phyloP scores from a whole-genome alignment of 2,113 vertebrate species.

The Leptosomus discolor region DNA sequence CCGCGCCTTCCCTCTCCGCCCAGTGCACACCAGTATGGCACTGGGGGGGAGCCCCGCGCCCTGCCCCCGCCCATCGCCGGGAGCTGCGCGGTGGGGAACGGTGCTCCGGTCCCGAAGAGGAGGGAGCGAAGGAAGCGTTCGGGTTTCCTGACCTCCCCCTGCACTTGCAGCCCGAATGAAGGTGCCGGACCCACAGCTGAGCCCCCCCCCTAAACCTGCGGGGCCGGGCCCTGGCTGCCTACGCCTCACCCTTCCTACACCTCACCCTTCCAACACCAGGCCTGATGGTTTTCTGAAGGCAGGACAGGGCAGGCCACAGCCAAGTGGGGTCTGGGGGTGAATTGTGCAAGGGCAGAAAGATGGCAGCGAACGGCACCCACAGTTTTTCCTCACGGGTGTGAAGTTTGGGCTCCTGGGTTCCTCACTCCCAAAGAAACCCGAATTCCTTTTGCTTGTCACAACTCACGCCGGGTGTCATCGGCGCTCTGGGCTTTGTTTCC shows the following conservation, averaged over 20 bases:
- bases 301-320: neutral
- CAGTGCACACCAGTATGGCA: accelerated
- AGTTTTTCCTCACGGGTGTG: neutral
- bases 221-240: neutral
- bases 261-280: no score
- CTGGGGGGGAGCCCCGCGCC: accelerated
- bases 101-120: neutral
- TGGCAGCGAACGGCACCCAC: accelerated
- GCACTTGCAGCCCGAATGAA: neutral
- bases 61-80: accelerated
- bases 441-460: neutral
- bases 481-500: neutral
- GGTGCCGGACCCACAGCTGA: no score
- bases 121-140: neutral
- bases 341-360: neutral
- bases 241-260: accelerated
- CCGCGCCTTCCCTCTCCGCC: no score
- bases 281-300: no score
- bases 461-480: no score
- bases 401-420: neutral
- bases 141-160: neutral
- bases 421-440: neutral
- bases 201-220: no score
- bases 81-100: accelerated
- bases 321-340: neutral